phyloP scores from a whole-genome alignment of 2,113 vertebrate genomes.

The Ceyx melanurus region DNA sequence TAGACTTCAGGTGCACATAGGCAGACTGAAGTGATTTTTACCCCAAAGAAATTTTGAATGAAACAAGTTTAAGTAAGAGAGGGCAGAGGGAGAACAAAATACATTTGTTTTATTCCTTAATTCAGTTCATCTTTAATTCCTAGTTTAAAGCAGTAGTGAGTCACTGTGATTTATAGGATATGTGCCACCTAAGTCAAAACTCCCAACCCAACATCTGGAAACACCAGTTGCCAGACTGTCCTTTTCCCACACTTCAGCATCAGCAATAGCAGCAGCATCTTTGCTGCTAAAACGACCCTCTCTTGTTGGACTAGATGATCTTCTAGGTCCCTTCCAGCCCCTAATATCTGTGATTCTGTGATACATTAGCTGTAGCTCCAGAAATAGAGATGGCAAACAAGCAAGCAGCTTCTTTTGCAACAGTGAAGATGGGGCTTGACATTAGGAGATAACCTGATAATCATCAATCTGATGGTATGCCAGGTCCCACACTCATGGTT shows the following conservation, averaged over 20 bases:
- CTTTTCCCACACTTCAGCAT: neutral
- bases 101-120: neutral
- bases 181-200: neutral
- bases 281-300: neutral
- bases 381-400: neutral
- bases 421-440: neutral
- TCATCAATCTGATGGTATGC: neutral
- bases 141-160: neutral
- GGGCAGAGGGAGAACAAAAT: neutral
- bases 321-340: too few species aligned
- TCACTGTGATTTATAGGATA: neutral
- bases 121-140: neutral
- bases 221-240: neutral
- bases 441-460: neutral
- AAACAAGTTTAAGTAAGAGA: neutral
- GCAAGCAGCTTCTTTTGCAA: neutral
- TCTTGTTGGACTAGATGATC: too few species aligned
- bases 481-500: neutral
- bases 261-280: neutral
- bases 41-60: neutral
- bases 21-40: neutral
- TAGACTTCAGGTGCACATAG: neutral
- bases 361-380: neutral
- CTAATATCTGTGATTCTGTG: too few species aligned
- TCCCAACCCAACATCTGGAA: neutral